Conservation (phyloP, 2,797 vertebrate genomes). For the Mormyrus proboscirostris region DNA sequence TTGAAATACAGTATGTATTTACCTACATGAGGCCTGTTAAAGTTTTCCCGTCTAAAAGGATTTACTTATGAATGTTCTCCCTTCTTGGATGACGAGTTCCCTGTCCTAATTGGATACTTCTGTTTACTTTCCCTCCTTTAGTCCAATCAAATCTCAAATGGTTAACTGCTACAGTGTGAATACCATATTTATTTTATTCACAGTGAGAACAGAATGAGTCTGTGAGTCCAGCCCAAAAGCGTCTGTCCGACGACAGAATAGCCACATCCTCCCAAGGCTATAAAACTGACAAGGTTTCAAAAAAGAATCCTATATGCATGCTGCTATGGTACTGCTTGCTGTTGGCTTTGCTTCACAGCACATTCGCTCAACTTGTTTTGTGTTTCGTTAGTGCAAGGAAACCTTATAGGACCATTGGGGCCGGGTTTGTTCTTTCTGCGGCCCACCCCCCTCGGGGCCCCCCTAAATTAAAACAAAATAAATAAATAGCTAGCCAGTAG, state of each 20-base stretch:
- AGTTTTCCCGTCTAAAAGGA: neutral
- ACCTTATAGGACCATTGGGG: neutral
- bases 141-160: neutral
- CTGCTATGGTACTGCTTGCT: neutral
- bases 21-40: neutral
- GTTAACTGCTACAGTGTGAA: neutral
- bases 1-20: slow-evolving; percentile 21
- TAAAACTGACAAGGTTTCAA: neutral
- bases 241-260: neutral
- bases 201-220: neutral
- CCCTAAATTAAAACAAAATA: neutral
- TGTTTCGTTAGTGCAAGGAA: neutral
- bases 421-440: neutral
- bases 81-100: neutral
- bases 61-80: neutral
- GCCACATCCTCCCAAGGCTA: neutral
- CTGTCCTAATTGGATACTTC: neutral
- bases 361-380: neutral
- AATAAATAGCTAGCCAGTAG: neutral
- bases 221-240: neutral
- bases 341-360: neutral
- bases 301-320: neutral
- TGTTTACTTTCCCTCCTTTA: neutral
- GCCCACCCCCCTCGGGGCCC: neutral
- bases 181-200: neutral